phyloP scores from a whole-genome alignment of 2,797 vertebrate genomes.

The Brachyalestes nurse region DNA sequence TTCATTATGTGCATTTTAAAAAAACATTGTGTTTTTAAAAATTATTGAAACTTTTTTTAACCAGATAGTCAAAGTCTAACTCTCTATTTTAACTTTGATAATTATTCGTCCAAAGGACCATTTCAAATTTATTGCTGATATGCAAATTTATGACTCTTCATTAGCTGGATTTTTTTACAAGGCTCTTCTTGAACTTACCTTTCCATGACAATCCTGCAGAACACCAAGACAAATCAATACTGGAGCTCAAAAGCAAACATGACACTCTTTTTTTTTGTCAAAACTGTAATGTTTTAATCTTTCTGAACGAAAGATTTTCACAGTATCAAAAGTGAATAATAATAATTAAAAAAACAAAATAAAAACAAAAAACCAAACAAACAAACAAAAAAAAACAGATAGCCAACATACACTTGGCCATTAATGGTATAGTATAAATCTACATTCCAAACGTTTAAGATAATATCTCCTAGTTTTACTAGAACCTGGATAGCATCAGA shows the following conservation, averaged over 20 bases:
- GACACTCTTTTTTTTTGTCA: constrained; percentile 78
- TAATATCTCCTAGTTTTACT: constrained; percentile 80
- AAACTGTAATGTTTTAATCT: constrained; percentile 93
- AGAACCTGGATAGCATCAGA: constrained; percentile 88
- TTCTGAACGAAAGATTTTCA: constrained; percentile 94
- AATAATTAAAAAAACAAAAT: constrained; percentile 68
- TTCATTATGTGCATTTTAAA: no score
- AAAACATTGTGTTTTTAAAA: no score
- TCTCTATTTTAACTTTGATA: no score
- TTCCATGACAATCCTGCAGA: not conserved
- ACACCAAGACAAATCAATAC: not conserved
- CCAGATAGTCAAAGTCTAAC: no score
- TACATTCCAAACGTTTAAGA: constrained; percentile 85
- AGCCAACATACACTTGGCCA: constrained; percentile 84
- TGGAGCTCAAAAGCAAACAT: constrained; percentile 67
- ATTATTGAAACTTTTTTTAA: no score
- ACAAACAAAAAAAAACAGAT: constrained; percentile 55
- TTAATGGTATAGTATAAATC: constrained; percentile 86
- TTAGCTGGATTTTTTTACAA: not conserved
- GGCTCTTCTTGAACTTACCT: not conserved
- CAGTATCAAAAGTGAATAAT: constrained; percentile 95
- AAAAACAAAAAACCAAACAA: constrained; percentile 63
- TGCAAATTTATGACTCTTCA: not conserved
- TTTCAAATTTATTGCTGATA: no score
- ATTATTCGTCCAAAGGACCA: no score